Base-by-base conservation (phyloP, 2,113 vertebrate genomes). In the Archilochus colubris region DNA sequence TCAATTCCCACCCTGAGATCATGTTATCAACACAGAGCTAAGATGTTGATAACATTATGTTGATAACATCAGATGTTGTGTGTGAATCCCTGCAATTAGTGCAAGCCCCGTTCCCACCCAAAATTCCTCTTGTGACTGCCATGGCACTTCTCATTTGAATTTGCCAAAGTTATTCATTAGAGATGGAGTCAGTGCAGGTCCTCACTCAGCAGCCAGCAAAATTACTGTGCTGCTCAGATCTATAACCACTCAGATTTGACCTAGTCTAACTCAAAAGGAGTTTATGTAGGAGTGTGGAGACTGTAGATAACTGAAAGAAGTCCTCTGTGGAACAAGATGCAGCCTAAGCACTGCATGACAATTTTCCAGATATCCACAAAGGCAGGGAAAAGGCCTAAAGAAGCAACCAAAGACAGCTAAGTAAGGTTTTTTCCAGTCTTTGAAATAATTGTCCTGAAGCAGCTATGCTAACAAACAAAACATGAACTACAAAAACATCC, bases 1-100 rank as follows among this genome's bases (percentile, higher is more conserved):
- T 66, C 64, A 83, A 24, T 46, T 83, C 89, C 48, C 79, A 76
- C 43, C 22, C 72, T 84, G 76, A 93, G 24, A 61, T n/a, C 4
- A 1, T 40, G 38, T 43, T 72, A 86, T 72, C 57, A 81, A 24
- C 13, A 17, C 0, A 2, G 59, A 83, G 25, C 78, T 91, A 93
- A 89, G 69, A 77, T 77, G 38, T 75, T 94, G 82, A n/a, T n/a
- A n/a, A n/a, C n/a, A n/a, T n/a, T n/a, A n/a, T n/a, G n/a, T n/a
- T n/a, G n/a, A n/a, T n/a, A n/a, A n/a, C n/a, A n/a, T n/a, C n/a
- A 89, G 69, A 77, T 77, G 38, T 75, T 94, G 82, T 88, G 93
- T 93, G 63, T 83, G 68, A 93, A 36, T 40, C 22, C 27, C 22
- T 81, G 82, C 36, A 88, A 93, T 94, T 74, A 94, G 40, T 2